Evolutionary conservation across 2,113 vertebrate species (phyloP), one percentile per base, ranked within the genome.

Genomic region (Elephas maximus): DNA sequence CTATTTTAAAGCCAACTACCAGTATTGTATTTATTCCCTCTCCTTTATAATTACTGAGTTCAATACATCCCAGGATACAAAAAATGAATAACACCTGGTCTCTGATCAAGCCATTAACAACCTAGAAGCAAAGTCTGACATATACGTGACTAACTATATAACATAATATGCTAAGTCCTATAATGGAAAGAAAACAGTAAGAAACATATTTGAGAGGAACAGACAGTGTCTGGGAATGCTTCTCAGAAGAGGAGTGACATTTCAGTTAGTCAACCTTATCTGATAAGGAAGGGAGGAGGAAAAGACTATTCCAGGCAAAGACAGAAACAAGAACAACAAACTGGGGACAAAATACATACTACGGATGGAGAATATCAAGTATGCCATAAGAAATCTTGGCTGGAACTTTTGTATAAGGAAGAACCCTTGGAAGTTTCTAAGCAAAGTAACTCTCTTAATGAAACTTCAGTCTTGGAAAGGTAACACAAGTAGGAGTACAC

Each of bases 381-480:
- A 90, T 81, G 41, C 24, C 48, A 28, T 88, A 96, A 91, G 62
- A 92, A 95, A 89, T 93, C 48, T 93, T 53, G 60, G 67, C 37
- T 93, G 30, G 10, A 94, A 93, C 8, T 82, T 82, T 84, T 82
- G 51, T 62, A 60, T 86, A 89, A 94, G 74, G 10, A 90, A 85
- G 23, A 89, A 86, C 73, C 62, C 85, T 77, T 65, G 28, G 6
- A 91, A 91, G 41, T 74, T 84, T 90, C 53, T 94, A 91, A 96
- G 90, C 44, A 87, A 62, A 45, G 51, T 62, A 20, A 78, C 53
- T 93, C 90, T 69, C 62, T 88, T 71, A 37, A 96, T 93, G 63
- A 62, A 92, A 92, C 90, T 21, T 87, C 48, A 23, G 21, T 94
- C 33, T 95, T 76, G 91, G 45, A 90, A 95, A 96, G 41, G 51